A percentile compares a stretch with the other conserved stretches of the same genome.
Evolutionary conservation across 2,888 invertebrate species (phyloP).

Genomic region (Rosalia funebris): DNA sequence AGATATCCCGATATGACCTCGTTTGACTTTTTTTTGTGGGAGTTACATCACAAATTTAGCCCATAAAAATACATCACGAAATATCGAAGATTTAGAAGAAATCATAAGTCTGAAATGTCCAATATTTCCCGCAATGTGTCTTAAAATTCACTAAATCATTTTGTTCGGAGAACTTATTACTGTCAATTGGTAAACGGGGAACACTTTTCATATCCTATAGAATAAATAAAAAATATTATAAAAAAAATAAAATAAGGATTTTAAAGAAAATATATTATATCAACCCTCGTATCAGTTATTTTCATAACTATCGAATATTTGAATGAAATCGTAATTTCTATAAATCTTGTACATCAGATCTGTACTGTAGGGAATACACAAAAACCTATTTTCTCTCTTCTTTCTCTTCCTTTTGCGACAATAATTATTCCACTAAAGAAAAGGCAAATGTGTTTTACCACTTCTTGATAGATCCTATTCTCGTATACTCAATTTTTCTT

Average conservation of each 20-base stretch:
- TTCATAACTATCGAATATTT: background rate
- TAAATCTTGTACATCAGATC: too few species aligned
- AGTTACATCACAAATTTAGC: background rate
- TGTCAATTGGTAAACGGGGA: background rate
- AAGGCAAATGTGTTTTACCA: background rate
- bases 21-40: background rate
- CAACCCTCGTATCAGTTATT: background rate
- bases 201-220: background rate
- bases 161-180: background rate
- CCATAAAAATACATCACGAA: background rate
- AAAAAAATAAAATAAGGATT: background rate
- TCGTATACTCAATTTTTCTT: background rate
- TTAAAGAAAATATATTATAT: background rate
- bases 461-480: background rate
- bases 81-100: background rate
- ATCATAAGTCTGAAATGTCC: background rate
- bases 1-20: background rate
- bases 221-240: too few species aligned
- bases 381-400: background rate
- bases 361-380: background rate
- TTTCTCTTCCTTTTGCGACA: background rate
- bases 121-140: background rate
- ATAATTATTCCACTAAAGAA: background rate
- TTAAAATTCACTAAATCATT: background rate
- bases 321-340: background rate